Conservation (phyloP, 1,140 invertebrate species). For the Zaprionus vittiger region DNA sequence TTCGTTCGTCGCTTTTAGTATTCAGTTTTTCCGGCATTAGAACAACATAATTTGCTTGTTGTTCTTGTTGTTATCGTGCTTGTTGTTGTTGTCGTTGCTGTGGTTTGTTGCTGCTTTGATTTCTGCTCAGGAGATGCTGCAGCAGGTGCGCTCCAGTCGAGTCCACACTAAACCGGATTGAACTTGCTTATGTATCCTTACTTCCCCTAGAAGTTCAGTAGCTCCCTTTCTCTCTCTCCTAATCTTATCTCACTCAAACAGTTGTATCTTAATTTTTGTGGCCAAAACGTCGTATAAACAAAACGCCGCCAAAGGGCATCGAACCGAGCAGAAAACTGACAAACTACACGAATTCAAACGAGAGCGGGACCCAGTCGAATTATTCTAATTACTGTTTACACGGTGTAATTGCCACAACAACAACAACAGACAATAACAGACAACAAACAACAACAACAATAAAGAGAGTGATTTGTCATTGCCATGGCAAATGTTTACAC, state of each 20-base stretch:
- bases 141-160: not conserved
- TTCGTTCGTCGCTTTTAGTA: conserved; percentile 25
- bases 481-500: conserved; percentile 35
- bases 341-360: not conserved
- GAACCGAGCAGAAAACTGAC: conserved; percentile 13
- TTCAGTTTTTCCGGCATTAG: conserved; percentile 49
- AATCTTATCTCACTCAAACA: conserved; percentile 30
- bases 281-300: not conserved
- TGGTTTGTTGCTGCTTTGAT: conserved; percentile 32
- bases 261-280: conserved; percentile 7
- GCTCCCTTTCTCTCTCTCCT: not conserved
- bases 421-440: not conserved
- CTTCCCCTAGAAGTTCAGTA: conserved; percentile 14
- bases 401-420: conserved; percentile 3
- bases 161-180: not conserved
- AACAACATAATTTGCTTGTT: conserved; percentile 71
- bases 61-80: conserved; percentile 27
- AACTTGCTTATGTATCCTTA: not conserved
- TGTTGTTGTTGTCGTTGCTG: conserved; percentile 31
- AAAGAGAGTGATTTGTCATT: conserved; percentile 36
- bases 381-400: conserved; percentile 24
- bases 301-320: conserved; percentile 6
- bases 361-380: not conserved
- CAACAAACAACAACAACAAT: not conserved
- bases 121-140: not conserved